These are phyloP conservation scores for Axea sp. DNA, from an alignment of 2,888 invertebrate species.

Conservation along the genomic window DNA sequence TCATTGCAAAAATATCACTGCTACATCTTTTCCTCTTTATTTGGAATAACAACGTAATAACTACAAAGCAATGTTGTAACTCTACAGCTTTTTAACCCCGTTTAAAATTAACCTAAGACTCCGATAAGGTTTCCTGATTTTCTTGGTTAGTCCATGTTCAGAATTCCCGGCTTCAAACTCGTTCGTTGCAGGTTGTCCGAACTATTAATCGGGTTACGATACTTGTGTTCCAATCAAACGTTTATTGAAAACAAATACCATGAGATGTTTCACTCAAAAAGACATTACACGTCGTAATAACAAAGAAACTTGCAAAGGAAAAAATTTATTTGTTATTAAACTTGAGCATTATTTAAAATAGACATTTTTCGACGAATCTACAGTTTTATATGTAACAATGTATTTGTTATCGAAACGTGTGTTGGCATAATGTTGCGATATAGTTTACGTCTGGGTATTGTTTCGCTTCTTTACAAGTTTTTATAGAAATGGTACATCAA, in stretches of 20 bases:
- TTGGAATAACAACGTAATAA: slow-evolving; percentile 1
- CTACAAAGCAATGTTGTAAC: too few relatives aligned
- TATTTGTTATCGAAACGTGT: too few relatives aligned
- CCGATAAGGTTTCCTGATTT: slow-evolving; percentile 32
- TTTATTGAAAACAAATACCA: not conserved
- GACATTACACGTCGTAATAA: too few relatives aligned
- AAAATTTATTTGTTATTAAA: too few relatives aligned
- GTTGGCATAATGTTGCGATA: too few relatives aligned
- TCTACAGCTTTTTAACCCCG: slow-evolving; percentile 23
- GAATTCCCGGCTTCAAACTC: slow-evolving; percentile 1
- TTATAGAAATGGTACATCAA: slow-evolving; percentile 29
- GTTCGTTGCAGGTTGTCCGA: slow-evolving; percentile 15
- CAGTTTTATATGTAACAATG: too few relatives aligned
- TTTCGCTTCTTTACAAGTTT: slow-evolving; percentile 31
- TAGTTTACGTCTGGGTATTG: too few relatives aligned
- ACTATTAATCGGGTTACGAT: slow-evolving; percentile 20
- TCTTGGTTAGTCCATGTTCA: slow-evolving; percentile 24
- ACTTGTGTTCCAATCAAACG: not conserved
- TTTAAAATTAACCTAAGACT: slow-evolving; percentile 38
- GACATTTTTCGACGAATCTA: too few relatives aligned
- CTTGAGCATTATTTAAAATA: too few relatives aligned
- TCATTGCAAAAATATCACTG: not conserved
- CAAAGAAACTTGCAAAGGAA: too few relatives aligned
- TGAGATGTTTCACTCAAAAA: not conserved
- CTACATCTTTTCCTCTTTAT: not conserved